A percentile compares a stretch with the other conserved stretches of the same genome.
Conservation (phyloP, 2,113 vertebrate genomes). For the Eubucco bourcierii region DNA sequence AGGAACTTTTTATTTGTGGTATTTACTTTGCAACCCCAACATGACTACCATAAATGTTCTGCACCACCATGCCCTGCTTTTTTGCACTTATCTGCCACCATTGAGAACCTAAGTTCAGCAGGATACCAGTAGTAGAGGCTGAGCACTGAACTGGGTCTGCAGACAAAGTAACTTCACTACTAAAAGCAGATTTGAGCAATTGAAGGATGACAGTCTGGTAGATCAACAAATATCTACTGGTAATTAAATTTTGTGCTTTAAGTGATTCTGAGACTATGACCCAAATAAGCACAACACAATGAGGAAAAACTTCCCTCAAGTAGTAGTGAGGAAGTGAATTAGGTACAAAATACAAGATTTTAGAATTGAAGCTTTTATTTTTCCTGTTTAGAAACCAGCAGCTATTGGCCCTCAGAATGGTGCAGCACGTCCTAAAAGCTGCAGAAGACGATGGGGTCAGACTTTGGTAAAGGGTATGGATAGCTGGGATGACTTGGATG, state of each 20-base stretch:
- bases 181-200: background rate
- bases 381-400: conserved; percentile 74
- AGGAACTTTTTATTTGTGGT: background rate
- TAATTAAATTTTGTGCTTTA: background rate
- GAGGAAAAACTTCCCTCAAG: background rate
- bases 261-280: background rate
- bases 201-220: background rate
- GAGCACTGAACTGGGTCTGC: background rate
- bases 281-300: background rate
- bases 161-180: background rate
- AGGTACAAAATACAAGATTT: background rate
- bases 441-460: conserved; percentile 92
- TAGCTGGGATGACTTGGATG: conserved; percentile 87
- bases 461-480: conserved; percentile 80
- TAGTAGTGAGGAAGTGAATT: background rate
- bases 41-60: background rate
- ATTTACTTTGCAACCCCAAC: background rate
- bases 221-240: background rate
- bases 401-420: conserved; percentile 69
- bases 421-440: conserved; percentile 76
- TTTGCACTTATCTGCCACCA: background rate
- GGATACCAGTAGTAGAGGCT: background rate
- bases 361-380: background rate
- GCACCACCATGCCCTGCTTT: background rate
- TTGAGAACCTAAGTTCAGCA: background rate